Conservation (phyloP, 2,113 vertebrate genomes). For the Porphyrio hochstetteri region DNA sequence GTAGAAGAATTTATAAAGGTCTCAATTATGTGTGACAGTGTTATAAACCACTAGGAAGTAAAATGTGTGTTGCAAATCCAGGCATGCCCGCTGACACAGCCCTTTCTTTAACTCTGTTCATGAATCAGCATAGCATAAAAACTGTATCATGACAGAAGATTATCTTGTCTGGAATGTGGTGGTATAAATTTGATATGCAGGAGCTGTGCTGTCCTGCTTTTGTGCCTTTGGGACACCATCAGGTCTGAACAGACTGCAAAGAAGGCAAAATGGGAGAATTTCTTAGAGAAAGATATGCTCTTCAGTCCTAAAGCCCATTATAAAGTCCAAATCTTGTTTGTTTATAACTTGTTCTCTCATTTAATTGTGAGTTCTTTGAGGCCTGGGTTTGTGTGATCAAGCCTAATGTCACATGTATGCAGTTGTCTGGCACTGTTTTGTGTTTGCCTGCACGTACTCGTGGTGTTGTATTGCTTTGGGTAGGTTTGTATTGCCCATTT, state of each 20-base stretch:
- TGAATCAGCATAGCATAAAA: conserved; percentile 29
- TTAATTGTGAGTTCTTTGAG: neutral
- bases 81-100: neutral
- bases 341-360: neutral
- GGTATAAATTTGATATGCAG: conserved; percentile 8
- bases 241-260: neutral
- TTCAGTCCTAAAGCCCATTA: neutral
- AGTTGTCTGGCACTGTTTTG: neutral
- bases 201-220: neutral
- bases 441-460: neutral
- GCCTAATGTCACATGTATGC: accelerated
- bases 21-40: neutral
- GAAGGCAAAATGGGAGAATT: neutral
- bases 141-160: neutral
- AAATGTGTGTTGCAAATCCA: conserved; percentile 23
- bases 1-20: conserved; percentile 36
- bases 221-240: neutral
- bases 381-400: neutral
- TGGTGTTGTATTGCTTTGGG: neutral
- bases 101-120: conserved; percentile 12
- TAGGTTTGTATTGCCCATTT: neutral
- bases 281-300: neutral
- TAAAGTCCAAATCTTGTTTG: neutral
- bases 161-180: neutral
- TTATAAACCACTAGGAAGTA: conserved; percentile 3